Conservation (phyloP, 2,888 invertebrate species). For the Tuberolachnus salignus region DNA sequence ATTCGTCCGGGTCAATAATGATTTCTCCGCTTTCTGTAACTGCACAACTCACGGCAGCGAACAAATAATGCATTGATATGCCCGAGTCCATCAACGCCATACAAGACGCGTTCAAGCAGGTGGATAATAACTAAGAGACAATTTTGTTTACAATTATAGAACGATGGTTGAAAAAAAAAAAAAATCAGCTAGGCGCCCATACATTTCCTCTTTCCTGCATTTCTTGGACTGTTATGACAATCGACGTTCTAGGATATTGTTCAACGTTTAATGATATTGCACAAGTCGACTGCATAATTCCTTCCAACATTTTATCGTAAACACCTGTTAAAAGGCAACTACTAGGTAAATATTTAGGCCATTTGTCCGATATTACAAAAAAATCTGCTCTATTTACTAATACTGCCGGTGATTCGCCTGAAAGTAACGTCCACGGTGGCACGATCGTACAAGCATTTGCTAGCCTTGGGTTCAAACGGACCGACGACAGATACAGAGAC, state of each 20-base stretch:
- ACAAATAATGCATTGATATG: conserved; percentile 79
- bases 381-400: conserved; percentile 32
- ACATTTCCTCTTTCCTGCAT: conserved; percentile 84
- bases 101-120: conserved; percentile 82
- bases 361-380: background rate
- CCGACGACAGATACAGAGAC: conserved; percentile 81
- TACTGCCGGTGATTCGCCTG: conserved; percentile 73
- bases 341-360: background rate
- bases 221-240: conserved; percentile 83
- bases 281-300: conserved; percentile 76
- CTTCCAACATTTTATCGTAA: conserved; percentile 75
- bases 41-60: conserved; percentile 77
- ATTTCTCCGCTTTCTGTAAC: conserved; percentile 38
- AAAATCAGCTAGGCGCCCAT: conserved; percentile 60
- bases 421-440: conserved; percentile 80
- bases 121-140: conserved; percentile 72
- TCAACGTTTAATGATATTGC: conserved; percentile 74
- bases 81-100: conserved; percentile 83
- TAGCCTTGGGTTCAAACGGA: conserved; percentile 78
- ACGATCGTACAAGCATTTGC: conserved; percentile 78
- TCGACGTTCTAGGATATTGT: conserved; percentile 80
- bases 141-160: background rate
- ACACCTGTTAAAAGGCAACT: conserved; percentile 64
- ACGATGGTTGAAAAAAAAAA: background rate
- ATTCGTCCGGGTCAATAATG: conserved; percentile 37